Base-by-base conservation (phyloP, 2,888 invertebrate genomes). In the Cheiracanthium punctorium region DNA sequence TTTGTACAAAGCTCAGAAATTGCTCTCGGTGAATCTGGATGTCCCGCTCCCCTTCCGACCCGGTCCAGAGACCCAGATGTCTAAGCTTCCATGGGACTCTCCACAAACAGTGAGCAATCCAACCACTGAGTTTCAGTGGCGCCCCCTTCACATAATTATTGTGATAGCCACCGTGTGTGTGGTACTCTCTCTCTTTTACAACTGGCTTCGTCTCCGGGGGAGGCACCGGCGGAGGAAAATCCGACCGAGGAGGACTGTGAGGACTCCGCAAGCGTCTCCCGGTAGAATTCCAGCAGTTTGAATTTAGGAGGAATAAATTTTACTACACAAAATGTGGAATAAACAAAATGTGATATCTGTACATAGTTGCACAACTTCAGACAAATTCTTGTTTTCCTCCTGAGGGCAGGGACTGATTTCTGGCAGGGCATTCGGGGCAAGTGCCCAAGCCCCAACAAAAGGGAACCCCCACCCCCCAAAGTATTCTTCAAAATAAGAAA, bases 1-100 rank as follows among this genome's bases (percentile, higher is more conserved):
- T 90, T 93, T 96, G 41, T 95, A 95, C 91, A 95, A 95, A 88
- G 94, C 95, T 0, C 96, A 96, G 89, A 95, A 95, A 89, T 91
- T 95, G 14, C 93, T 96, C 70, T 95, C 95, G 2, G 93, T 96
- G n/a, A 91, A 90, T 70, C 88, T 91, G 72, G 91, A 90, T 72
- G 85, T 79, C 5, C 87, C 84, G 0, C 48, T 89, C 20, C 88
- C 88, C 14, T 73, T 88, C 65, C 48, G 67, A 32, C 89, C 87
- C 0, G 75, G 81, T 12, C 70, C 80, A 20, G 81, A 88, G 20
- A 71, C 58, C 1, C 86, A 71, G 28, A 37, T 84, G 28, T 65
- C 76, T 1, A 82, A 84, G 41, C 80, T 80, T 20, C 88, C 88
- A 0, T 88, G 88, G 88, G 88, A 88, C 43, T 71, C 80, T 28